Percentiles rank a stretch among this genome's conserved stretches.
Evolutionary conservation across 2,797 vertebrate species (phyloP).

Genomic region (Choloepus didactylus): DNA sequence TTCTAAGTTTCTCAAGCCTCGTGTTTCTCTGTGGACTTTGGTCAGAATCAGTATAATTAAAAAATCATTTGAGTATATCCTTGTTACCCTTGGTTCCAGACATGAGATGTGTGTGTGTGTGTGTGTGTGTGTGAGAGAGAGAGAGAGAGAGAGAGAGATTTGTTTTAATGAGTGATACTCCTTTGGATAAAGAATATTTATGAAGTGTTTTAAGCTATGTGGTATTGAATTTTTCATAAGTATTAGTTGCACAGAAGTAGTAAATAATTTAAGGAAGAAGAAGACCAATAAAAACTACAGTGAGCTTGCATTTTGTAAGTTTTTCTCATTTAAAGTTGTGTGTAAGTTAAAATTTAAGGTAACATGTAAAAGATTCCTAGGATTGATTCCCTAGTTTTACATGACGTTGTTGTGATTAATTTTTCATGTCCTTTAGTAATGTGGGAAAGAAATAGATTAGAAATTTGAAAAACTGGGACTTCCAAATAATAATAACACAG

Average conservation of each 20-base stretch:
- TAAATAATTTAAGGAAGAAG: not conserved
- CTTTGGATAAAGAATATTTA: not conserved
- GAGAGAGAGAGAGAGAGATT: not conserved
- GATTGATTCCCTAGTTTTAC: not conserved
- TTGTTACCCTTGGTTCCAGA: not conserved
- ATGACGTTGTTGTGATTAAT: not conserved
- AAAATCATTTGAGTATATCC: not conserved
- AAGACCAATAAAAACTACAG: not conserved
- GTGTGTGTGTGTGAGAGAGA: not conserved
- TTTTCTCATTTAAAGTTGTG: not conserved
- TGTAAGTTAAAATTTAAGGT: not conserved
- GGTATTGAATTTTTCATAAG: not conserved
- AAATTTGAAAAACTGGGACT: not conserved
- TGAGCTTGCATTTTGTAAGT: not conserved
- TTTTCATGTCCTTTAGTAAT: not conserved
- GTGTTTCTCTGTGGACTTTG: not conserved
- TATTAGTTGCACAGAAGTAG: not conserved
- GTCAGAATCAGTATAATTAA: not conserved
- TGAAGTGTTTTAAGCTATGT: not conserved
- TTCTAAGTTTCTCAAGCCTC: not conserved
- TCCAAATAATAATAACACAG: not conserved
- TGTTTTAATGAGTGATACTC: not conserved
- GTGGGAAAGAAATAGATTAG: not conserved
- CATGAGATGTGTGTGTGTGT: not conserved
- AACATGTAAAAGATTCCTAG: not conserved